Evolutionary conservation across 1,140 invertebrate species (phyloP).

Genomic region (Apis laboriosa): DNA sequence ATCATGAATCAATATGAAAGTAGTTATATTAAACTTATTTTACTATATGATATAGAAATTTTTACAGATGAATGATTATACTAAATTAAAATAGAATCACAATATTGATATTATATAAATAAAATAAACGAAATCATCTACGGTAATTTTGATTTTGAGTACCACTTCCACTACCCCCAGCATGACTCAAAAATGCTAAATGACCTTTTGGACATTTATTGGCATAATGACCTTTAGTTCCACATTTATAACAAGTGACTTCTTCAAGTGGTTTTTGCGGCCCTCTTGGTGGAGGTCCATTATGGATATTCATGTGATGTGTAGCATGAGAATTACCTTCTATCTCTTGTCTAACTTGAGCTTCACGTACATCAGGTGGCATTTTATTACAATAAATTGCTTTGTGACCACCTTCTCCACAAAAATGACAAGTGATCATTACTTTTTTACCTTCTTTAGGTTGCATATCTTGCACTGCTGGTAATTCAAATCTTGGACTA

Average conservation of each 20-base stretch:
- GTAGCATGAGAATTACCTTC: conserved; percentile 69
- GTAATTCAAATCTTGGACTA: conserved; percentile 95
- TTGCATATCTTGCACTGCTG: conserved; percentile 91
- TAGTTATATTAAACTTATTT: conserved; percentile 56
- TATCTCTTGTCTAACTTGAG: conserved; percentile 80
- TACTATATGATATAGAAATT: conserved; percentile 62
- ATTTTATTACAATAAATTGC: conserved; percentile 95
- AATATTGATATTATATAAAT: conserved; percentile 58
- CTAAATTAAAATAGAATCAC: conserved; percentile 48
- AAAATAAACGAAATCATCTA: conserved; percentile 65
- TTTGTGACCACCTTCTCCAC: conserved; percentile 97
- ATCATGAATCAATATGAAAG: conserved; percentile 6
- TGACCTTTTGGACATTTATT: conserved; percentile 99
- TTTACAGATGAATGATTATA: conserved; percentile 58
- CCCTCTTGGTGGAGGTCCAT: conserved; percentile 74
- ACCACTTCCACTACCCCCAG: conserved; percentile 63
- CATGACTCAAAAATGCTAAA: conserved; percentile 94
- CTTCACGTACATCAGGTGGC: conserved; percentile 84
- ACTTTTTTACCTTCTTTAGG: conserved; percentile 91
- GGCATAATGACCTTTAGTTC: conserved; percentile 99
- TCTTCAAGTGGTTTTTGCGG: conserved; percentile 92
- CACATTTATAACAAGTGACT: conserved; percentile 98
- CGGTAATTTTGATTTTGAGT: conserved; percentile 68
- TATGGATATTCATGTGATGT: conserved; percentile 77
- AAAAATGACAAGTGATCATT: conserved; percentile 95